Percentiles rank a stretch among this genome's conserved stretches.
Conservation (phyloP, 64 coral and sea anemone species). For the Montipora foliosa region DNA sequence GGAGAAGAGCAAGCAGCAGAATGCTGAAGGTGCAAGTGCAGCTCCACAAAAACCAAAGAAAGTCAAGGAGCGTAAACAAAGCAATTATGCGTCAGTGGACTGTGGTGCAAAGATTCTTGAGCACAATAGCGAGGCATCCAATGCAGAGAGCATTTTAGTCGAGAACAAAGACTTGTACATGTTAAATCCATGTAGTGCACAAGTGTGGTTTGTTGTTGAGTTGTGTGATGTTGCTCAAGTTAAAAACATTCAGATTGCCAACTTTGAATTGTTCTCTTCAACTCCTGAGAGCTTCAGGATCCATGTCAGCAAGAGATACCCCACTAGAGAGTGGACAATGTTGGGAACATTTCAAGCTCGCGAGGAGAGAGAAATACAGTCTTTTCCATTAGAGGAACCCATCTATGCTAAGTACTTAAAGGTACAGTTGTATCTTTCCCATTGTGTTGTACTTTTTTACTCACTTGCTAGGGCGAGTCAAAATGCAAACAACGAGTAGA, state of each 20-base stretch:
- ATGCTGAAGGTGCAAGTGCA: conserved; percentile 22
- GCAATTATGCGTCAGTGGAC: conserved; percentile 89
- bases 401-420: conserved; percentile 98
- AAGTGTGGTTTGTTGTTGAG: conserved; percentile 97
- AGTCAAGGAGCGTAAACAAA: conserved; percentile 90
- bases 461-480: too few relatives aligned
- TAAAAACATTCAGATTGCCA: conserved; percentile 95
- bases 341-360: conserved; percentile 93
- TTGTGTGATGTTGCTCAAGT: conserved; percentile 92
- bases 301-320: conserved; percentile 86
- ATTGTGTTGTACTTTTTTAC: too few relatives aligned
- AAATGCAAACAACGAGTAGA: too few relatives aligned
- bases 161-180: conserved; percentile 96
- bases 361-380: conserved; percentile 82
- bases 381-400: conserved; percentile 93
- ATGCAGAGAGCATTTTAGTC: conserved; percentile 74
- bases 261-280: conserved; percentile 66
- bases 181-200: conserved; percentile 93
- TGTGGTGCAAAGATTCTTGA: conserved; percentile 92
- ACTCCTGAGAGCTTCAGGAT: conserved; percentile 89
- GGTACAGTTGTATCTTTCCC: conserved; percentile 42
- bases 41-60: conserved; percentile 75
- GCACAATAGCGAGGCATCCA: conserved; percentile 86
- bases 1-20: conserved; percentile 78
- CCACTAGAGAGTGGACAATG: conserved; percentile 93